Base-by-base conservation (phyloP, 2,797 vertebrate species). In the Gymnothorax reevesii region DNA sequence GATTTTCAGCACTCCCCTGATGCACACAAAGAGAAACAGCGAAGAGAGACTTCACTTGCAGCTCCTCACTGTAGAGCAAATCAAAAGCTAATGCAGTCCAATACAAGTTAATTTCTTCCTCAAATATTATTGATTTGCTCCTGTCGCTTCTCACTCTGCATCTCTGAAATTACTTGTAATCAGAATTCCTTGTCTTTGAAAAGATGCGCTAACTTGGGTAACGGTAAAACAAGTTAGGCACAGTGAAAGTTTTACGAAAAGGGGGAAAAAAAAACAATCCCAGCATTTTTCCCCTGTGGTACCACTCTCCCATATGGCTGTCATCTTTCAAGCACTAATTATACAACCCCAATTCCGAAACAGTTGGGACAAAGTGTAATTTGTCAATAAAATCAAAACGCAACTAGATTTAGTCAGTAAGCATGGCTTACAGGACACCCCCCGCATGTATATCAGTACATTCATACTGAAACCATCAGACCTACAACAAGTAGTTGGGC, bases 1-100 rank as follows among this genome's bases (percentile, higher is more conserved):
- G 83, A 99, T 95, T 95, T 98, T 95, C 83, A 99, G 94, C 17
- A 96, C 90, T 15, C 98, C 98, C 87, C 98, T 99, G 59, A 82
- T 20, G 80, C 27, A 57, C 49, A 84, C 59, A 82, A 12, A 66
- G 3, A 73, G 4, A 73, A 7, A 69, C 33, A 52, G 22, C 15
- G 2, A n/a, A 17, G n/a, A 80, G 33, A 20, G 77, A 7, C 2
- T n/a, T 1, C 7, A 42, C 49, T n/a, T 25, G 9, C 25, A 3
- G 73, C 10, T 49, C 73, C 12, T 7, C 73, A 42, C 27, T 15
- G 4, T 1, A 42, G 27, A 77, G 73, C 42, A 52, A 52, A 6
- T 49, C 33, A 20, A 22, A 77, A 77, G 33, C 17, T 49, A 52
- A 75, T 27, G 0, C 73, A 49, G 73, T 49, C 27, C 7, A 77